phyloP scores from a whole-genome alignment of 2,888 invertebrate species.

The Rhingia campestris region DNA sequence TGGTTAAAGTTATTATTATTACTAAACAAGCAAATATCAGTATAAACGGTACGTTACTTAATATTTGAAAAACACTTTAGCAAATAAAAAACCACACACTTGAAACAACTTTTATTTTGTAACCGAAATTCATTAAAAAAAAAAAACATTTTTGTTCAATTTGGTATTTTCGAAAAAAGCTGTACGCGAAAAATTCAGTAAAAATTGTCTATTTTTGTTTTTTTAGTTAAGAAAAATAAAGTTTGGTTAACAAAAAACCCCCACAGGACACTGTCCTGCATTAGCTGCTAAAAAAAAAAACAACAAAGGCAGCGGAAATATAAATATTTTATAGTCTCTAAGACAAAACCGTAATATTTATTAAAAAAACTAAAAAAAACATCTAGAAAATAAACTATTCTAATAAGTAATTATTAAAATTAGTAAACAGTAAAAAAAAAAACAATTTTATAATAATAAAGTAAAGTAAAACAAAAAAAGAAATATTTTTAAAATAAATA shows the following conservation, averaged over 20 bases:
- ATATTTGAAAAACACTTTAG: slow-evolving; percentile 66
- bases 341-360: slow-evolving; percentile 73
- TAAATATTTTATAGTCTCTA: slow-evolving; percentile 72
- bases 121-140: slow-evolving; percentile 36
- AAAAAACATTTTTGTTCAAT: slow-evolving; percentile 36
- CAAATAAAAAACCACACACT: slow-evolving; percentile 26
- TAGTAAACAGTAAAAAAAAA: slow-evolving; percentile 17
- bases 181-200: slow-evolving; percentile 58
- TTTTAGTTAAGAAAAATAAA: background rate
- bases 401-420: slow-evolving; percentile 37
- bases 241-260: background rate
- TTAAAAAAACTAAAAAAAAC: slow-evolving; percentile 53
- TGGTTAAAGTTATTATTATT: slow-evolving; percentile 71
- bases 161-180: slow-evolving; percentile 43
- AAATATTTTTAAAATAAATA: slow-evolving; percentile 50
- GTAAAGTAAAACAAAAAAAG: slow-evolving; percentile 43
- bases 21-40: slow-evolving; percentile 73
- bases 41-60: slow-evolving; percentile 82
- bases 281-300: slow-evolving; percentile 25
- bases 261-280: slow-evolving; percentile 24
- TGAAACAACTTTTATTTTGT: slow-evolving; percentile 25
- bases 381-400: slow-evolving; percentile 69
- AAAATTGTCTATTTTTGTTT: slow-evolving; percentile 20
- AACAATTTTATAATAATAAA: slow-evolving; percentile 66
- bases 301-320: slow-evolving; percentile 47